Evolutionary conservation across 2,113 vertebrate genomes (phyloP), one percentile per base, ranked within the genome.

Genomic region (Gambusia affinis): DNA sequence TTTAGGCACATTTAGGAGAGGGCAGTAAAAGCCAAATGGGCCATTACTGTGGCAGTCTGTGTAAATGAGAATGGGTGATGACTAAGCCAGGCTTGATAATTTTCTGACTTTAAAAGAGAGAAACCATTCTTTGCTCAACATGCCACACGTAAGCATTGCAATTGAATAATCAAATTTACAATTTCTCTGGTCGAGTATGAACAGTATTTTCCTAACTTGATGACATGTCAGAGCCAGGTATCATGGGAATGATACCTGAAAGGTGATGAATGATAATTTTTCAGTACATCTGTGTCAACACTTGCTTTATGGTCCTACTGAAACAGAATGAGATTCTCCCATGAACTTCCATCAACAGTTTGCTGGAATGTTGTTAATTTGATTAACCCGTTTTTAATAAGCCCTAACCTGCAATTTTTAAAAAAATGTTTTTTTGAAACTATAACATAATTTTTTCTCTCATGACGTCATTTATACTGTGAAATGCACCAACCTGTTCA

Each of bases 1-100:
- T 89, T 87, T 85, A 79, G 71, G 71, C 76, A 83, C 78, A 76
- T 89, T 85, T 78, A 79, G 65, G 35, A 78, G 65, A 68, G 75
- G 72, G 68, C 76, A 70, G 70, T 63, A 78, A 86, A 81, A 75
- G 66, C 47, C 67, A 86, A 85, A 72, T 44, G 61, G 64, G 57
- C n/a, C 15, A 76, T 85, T 74, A 72, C 27, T 42, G 72, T 60
- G 70, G 66, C 51, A 70, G 54, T 62, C 64, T 72, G 72, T 73
- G 67, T 70, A 63, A 67, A 79, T 76, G 71, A 73, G 42, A 79
- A 67, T 7, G 4, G 44, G 47, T 28, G 61, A 27, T 27, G 64
- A 62, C 69, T 28, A 14, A 72, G 29, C 42, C 64, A 19, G 8
- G 72, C 64, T 27, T 14, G 30, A 63, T 37, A 64, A 57, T 64